Evolutionary conservation across 1,140 invertebrate species (phyloP), one percentile per base, ranked within the genome.

Genomic region (Camponotus pennsylvanicus): DNA sequence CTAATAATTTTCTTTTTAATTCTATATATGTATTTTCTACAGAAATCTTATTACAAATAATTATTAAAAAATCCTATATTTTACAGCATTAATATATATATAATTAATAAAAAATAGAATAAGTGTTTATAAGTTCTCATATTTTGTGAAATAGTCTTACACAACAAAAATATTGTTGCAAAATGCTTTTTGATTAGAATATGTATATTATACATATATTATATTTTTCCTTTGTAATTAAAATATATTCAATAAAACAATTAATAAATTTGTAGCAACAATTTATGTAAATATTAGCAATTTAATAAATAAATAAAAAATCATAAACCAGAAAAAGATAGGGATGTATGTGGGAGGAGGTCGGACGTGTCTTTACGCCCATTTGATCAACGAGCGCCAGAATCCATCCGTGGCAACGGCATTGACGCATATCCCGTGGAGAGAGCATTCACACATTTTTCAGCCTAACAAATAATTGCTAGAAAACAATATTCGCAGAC

Each of bases 291-390:
- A 70, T 70, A 70, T 49, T 49, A 70, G 6, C 1, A 34, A 34
- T 34, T 63, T 45, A 70, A 49, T 70, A 27, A 69, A 40, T 67
- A 40, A 67, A 67, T 32, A 42, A 18, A 67, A 42, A 67, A n/a
- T 67, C 9, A 40, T 42, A 21, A 42, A 67, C 21, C 40, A 66
- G 4, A 18, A 18, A 61, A 11, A 27, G 11, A 63, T 34, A 21
- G 21, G 21, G 21, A 21, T 21, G 21, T 21, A 21, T 21, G 21
- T 21, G 21, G 21, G 21, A 21, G 21, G 21, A 21, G 21, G 21
- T 21, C 21, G 21, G 21, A 21, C 21, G 21, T 21, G 21, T 21
- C 21, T 21, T 21, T 21, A 21, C 21, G 21, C 21, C 21, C 21
- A 21, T 21, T 21, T 21, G 21, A 21, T 21, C 21, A 21, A 21